Conservation (phyloP, 2,113 vertebrate genomes). For the Periophthalmodon schlosseri region DNA sequence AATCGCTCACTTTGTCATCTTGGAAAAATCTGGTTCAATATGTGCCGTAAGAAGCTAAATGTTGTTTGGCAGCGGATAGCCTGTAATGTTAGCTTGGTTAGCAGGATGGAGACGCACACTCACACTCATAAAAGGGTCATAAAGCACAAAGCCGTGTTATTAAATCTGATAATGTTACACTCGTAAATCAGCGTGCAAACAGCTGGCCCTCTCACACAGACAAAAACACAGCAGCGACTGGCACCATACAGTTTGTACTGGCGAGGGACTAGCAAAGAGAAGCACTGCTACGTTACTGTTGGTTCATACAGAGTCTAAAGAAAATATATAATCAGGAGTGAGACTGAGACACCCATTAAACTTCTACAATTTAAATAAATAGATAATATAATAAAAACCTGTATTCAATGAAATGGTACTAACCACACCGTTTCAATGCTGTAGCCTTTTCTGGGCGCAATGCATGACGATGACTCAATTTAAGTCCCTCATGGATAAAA, state of each 20-base stretch:
- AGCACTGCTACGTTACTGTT: not conserved
- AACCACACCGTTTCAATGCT: conserved; percentile 19
- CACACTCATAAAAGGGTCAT: conserved; percentile 52
- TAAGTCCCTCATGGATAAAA: conserved; percentile 13
- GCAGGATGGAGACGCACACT: conserved; percentile 35
- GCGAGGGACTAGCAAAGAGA: not conserved
- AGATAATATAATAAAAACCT: not conserved
- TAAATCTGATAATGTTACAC: conserved; percentile 57
- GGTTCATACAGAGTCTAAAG: not conserved
- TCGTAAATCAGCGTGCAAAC: conserved; percentile 59
- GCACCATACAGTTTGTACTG: not conserved
- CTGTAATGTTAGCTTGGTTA: conserved; percentile 52
- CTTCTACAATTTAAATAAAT: not conserved
- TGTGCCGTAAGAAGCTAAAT: conserved; percentile 23
- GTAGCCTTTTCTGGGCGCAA: conserved; percentile 36
- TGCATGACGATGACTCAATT: conserved; percentile 49
- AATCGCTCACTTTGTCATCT: conserved; percentile 55
- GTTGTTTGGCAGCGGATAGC: conserved; percentile 47
- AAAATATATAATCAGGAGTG: not conserved
- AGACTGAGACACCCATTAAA: not conserved
- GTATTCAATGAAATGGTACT: not conserved
- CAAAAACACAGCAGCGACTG: conserved; percentile 3
- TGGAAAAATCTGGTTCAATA: conserved; percentile 27
- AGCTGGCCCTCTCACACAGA: conserved; percentile 35
- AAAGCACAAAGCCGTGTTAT: conserved; percentile 56